These are phyloP conservation scores for Pectinophora gossypiella DNA, from an alignment of 1,140 invertebrate species.

Conservation along the genomic window DNA sequence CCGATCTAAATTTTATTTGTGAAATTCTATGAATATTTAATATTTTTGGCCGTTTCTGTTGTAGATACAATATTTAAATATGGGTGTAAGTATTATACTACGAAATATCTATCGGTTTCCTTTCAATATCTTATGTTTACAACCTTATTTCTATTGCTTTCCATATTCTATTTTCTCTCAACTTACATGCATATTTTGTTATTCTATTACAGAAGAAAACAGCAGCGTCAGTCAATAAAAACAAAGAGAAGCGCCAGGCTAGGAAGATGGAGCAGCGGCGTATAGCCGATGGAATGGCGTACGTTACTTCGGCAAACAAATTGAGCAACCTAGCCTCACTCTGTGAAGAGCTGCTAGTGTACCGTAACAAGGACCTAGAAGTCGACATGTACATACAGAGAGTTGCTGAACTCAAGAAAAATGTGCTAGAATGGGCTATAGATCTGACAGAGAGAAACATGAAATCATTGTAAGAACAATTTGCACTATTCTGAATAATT, in stretches of 20 bases:
- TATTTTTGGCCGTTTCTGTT: background rate
- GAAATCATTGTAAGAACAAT: constrained; percentile 77
- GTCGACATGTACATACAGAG: constrained; percentile 60
- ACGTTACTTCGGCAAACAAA: constrained; percentile 58
- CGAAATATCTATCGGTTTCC: background rate
- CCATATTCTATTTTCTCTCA: too few relatives aligned
- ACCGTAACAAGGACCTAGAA: constrained; percentile 44
- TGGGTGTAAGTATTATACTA: background rate
- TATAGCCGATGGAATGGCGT: constrained; percentile 63
- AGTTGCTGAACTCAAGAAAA: constrained; percentile 53
- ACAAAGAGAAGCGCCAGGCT: constrained; percentile 62
- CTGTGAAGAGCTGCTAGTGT: constrained; percentile 54
- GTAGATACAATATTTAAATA: background rate
- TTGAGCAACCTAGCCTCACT: constrained; percentile 42
- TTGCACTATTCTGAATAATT: too few relatives aligned
- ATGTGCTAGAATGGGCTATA: constrained; percentile 73
- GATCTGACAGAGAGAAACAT: constrained; percentile 78
- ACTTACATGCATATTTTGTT: too few relatives aligned
- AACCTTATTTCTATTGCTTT: too few relatives aligned
- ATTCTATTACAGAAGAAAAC: constrained; percentile 52
- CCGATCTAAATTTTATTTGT: background rate
- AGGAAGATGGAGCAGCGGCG: constrained; percentile 58
- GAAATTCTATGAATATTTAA: background rate
- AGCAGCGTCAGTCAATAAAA: constrained; percentile 39
- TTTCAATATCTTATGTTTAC: too few relatives aligned